Base-by-base conservation (phyloP, 2,797 vertebrate genomes). In the Forpus xanthops region DNA sequence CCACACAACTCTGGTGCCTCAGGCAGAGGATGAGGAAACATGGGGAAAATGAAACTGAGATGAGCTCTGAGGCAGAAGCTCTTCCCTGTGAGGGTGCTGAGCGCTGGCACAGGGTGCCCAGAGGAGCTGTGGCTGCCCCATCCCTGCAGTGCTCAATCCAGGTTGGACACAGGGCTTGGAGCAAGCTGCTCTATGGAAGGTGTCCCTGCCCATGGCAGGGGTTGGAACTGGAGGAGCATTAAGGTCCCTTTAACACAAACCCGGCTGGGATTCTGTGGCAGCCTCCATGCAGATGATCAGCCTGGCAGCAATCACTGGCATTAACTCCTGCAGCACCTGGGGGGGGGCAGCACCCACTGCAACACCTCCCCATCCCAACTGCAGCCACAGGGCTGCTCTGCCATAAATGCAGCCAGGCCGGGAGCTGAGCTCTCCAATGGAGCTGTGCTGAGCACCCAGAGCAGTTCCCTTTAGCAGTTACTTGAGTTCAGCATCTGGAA, bases 391-490 rank as follows among this genome's bases (percentile, higher is more conserved):
- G 42, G 24, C 53, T 78, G 71, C 67, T 39, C 20, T 9, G 55
- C 49, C 35, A 37, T 73, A 73, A 78, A n/a, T 8, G 13, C 81
- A 13, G 33, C 18, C 5, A 0, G 9, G 20, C 3, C 3, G 27
- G 30, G 2, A 12, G 1, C 27, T 3, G 0, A 3, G 0, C 8
- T 24, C 1, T 0, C 8, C 1, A 0, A 4, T 2, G 9, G 49
- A 42, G 35, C 15, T 15, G 20, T 0, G 0, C 35, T 5, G 20
- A 27, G 81, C 20, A 39, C 8, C 8, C 2, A 1, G 3, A 5
- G 25, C 4, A 2, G 5, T 31, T 30, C 31, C 31, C 1, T 13
- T 30, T 24, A 5, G 2, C 16, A 27, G 9, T 3, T 44, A 11
- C 0, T 0, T 7, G 33, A 28, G 47, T 21, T 31, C n/a, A 23